These are phyloP conservation scores for Hydriomena furcata DNA, from an alignment of 2,888 invertebrate genomes.

Conservation along the genomic window DNA sequence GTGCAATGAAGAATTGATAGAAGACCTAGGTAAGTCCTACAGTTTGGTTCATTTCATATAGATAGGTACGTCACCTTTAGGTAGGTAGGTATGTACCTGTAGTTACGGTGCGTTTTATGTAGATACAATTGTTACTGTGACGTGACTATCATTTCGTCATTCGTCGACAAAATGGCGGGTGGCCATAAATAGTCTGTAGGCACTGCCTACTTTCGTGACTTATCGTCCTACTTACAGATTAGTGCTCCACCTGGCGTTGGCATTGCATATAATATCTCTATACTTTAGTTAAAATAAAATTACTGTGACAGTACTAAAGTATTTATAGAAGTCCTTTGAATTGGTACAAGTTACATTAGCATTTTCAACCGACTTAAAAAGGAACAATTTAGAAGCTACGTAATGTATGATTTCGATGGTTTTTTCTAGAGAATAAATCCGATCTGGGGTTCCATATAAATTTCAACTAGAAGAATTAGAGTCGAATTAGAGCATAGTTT, in stretches of 20 bases:
- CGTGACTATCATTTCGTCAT: constrained; percentile 62
- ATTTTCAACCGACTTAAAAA: no score
- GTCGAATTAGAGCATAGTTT: no score
- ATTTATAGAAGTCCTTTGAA: no score
- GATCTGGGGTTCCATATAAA: no score
- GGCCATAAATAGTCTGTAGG: constrained; percentile 65
- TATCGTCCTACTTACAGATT: constrained; percentile 61
- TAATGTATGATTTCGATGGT: no score
- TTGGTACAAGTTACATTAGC: no score
- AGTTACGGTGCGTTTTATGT: constrained; percentile 10
- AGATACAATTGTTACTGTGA: constrained; percentile 24
- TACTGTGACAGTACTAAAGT: no score
- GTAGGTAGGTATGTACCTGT: no score
- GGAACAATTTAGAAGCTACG: no score
- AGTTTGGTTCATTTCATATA: neutral
- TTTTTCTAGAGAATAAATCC: no score
- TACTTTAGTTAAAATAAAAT: neutral
- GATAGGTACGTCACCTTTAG: neutral
- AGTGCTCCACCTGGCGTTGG: constrained; percentile 33
- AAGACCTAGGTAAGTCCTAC: neutral
- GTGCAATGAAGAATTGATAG: neutral
- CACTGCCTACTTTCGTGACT: constrained; percentile 61
- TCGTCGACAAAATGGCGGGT: constrained; percentile 76
- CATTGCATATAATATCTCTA: no score
- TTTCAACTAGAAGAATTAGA: no score